Conservation (phyloP, 2,113 vertebrate genomes). For the Actenoides lindsayi region DNA sequence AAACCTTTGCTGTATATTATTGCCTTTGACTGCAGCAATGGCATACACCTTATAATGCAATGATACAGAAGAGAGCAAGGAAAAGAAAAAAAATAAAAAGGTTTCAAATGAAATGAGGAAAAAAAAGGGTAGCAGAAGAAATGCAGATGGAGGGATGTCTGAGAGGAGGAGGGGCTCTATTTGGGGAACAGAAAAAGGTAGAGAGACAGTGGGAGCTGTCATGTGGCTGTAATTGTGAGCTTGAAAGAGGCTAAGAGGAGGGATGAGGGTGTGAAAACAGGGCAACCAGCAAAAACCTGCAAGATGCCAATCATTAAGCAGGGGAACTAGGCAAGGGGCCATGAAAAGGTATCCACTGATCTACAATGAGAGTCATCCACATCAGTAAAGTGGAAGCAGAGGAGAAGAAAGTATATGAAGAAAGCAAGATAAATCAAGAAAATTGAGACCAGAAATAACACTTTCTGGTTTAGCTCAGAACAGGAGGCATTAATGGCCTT, state of each 20-base stretch:
- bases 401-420: neutral
- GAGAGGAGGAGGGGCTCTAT: neutral
- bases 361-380: neutral
- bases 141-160: neutral
- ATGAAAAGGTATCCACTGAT: neutral
- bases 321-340: neutral
- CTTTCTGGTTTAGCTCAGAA: neutral
- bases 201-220: neutral
- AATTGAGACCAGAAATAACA: neutral
- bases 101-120: rapidly evolving
- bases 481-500: neutral
- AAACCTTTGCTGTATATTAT: neutral
- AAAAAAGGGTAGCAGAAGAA: neutral
- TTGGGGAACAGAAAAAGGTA: neutral
- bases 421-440: neutral
- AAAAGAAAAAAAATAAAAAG: rapidly evolving
- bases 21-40: neutral
- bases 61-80: neutral
- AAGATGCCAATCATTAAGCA: neutral
- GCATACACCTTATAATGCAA: rapidly evolving
- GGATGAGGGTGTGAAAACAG: neutral
- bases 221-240: rapidly evolving
- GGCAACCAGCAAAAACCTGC: neutral
- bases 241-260: neutral
- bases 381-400: neutral